Percentiles rank a stretch among this genome's conserved stretches.
These are phyloP conservation scores for Monochamus saltuarius DNA, from an alignment of 1,140 invertebrate genomes.

Conservation along the genomic window DNA sequence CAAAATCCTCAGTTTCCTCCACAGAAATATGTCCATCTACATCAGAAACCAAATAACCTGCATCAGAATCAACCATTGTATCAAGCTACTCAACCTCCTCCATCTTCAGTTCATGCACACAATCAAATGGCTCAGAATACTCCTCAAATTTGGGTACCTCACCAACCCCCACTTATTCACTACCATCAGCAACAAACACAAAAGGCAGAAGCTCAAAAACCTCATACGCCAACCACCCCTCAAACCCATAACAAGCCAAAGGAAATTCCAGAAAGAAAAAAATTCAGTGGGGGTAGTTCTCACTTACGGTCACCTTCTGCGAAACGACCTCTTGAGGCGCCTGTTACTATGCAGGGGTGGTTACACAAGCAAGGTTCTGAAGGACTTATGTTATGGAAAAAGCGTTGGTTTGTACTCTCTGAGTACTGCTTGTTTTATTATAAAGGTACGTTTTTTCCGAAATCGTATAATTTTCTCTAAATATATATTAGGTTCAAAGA, in stretches of 20 bases:
- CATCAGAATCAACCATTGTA: constrained; percentile 24
- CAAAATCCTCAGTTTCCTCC: constrained; percentile 14
- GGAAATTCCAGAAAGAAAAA: constrained; percentile 32
- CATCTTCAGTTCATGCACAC: constrained; percentile 38
- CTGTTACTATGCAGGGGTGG: constrained; percentile 82
- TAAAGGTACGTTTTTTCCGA: constrained; percentile 70
- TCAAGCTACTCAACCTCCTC: constrained; percentile 32
- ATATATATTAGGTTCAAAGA: too few relatives aligned
- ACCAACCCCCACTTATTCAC: constrained; percentile 37
- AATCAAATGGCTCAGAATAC: constrained; percentile 33
- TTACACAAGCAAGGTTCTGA: constrained; percentile 90
- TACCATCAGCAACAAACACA: constrained; percentile 45
- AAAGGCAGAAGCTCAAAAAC: constrained; percentile 43
- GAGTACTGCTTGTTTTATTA: constrained; percentile 95
- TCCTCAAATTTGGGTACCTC: constrained; percentile 43
- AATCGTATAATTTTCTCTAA: too few relatives aligned
- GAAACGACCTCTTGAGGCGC: constrained; percentile 73
- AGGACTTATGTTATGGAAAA: constrained; percentile 90
- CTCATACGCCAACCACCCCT: constrained; percentile 20
- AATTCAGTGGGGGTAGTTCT: constrained; percentile 55
- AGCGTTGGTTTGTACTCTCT: constrained; percentile 91
- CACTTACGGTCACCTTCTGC: constrained; percentile 73
- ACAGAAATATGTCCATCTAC: constrained; percentile 22
- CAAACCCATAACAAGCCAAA: constrained; percentile 21
- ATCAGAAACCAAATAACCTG: constrained; percentile 32